phyloP scores from a whole-genome alignment of 2,797 vertebrate genomes.

The Eidolon dupreanum region DNA sequence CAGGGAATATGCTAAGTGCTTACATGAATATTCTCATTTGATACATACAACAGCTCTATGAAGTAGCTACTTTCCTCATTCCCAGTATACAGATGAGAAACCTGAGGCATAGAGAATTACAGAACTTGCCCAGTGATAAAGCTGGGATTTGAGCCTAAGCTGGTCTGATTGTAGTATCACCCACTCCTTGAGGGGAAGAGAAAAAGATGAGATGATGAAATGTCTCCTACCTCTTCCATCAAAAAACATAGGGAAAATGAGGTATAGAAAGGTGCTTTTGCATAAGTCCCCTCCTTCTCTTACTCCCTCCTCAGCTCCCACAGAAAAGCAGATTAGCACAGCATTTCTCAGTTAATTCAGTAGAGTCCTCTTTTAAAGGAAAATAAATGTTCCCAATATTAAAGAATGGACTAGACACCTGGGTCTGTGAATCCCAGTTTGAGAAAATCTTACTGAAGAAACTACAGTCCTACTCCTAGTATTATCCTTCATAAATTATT shows the following conservation, averaged over 20 bases:
- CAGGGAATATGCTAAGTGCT: not conserved
- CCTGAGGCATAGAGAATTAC: not conserved
- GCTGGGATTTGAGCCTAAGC: not conserved
- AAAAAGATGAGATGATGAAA: not conserved
- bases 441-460: conserved; percentile 30
- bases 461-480: conserved; percentile 21
- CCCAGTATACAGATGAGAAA: not conserved
- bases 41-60: not conserved
- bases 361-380: not conserved
- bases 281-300: not conserved
- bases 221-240: not conserved
- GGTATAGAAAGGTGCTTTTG: not conserved
- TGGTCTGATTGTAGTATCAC: not conserved
- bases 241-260: not conserved
- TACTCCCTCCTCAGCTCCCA: not conserved
- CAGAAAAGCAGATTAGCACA: not conserved
- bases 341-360: not conserved
- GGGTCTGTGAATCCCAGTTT: not conserved
- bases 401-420: not conserved
- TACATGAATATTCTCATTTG: not conserved
- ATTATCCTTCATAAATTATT: conserved; percentile 17
- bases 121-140: not conserved
- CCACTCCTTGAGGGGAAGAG: not conserved
- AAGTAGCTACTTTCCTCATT: not conserved
- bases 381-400: conserved; percentile 18